Evolutionary conservation across 2,113 vertebrate species (phyloP).

Genomic region (Trichomycterus rosablanca): DNA sequence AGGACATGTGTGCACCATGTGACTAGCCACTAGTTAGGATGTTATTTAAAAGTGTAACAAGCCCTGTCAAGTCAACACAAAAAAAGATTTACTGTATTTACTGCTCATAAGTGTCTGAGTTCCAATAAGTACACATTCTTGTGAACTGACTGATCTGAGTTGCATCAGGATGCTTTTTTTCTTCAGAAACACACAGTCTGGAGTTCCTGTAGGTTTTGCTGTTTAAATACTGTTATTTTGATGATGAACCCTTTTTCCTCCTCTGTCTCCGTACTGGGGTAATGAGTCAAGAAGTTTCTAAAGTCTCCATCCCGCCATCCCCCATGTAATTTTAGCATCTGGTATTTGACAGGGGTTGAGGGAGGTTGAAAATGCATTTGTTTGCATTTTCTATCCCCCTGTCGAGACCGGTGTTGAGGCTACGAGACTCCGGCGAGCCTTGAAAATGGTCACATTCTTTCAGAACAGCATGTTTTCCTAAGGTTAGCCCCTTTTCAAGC

Average conservation of each 20-base stretch:
- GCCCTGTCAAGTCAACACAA: too few species aligned
- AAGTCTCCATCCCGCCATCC: slow-evolving; percentile 47
- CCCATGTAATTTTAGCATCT: slow-evolving; percentile 52
- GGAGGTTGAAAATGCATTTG: slow-evolving; percentile 57
- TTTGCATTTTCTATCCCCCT: slow-evolving; percentile 53
- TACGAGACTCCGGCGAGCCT: slow-evolving; percentile 43
- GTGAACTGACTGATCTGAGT: too few species aligned
- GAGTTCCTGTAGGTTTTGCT: slow-evolving; percentile 25
- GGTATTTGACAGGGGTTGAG: slow-evolving; percentile 45
- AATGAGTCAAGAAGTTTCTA: slow-evolving; percentile 39
- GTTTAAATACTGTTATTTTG: slow-evolving; percentile 45
- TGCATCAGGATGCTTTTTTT: too few species aligned
- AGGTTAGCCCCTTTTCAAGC: slow-evolving; percentile 52
- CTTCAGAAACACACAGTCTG: too few species aligned
- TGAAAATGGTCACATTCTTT: slow-evolving; percentile 66
- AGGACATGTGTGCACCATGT: too few species aligned
- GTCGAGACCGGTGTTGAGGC: slow-evolving; percentile 36
- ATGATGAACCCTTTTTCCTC: slow-evolving; percentile 40
- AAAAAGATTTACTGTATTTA: too few species aligned
- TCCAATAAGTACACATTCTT: too few species aligned
- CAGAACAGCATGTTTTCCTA: slow-evolving; percentile 61
- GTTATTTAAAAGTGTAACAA: too few species aligned
- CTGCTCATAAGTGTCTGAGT: too few species aligned
- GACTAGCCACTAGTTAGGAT: too few species aligned
- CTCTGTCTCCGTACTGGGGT: slow-evolving; percentile 10